Evolutionary conservation across 2,113 vertebrate genomes (phyloP), one percentile per base, ranked within the genome.

Genomic region (Rana temporaria): DNA sequence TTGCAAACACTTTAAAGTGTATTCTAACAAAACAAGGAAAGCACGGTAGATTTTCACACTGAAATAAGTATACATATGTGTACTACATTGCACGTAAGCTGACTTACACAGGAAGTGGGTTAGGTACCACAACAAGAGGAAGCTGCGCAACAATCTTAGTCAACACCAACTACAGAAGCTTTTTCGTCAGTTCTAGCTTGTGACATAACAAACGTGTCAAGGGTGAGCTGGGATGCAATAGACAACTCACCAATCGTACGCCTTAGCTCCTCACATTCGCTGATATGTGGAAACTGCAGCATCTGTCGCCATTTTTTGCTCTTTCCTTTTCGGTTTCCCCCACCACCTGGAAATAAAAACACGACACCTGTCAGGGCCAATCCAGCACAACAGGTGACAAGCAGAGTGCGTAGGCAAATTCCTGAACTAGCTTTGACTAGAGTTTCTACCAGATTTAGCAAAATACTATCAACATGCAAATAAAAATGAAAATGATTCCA

Each of bases 231-330:
- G 34, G 77, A 14, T 20, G 32, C 65, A 22, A 15, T 8, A 7
- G 3, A 26, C 9, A 18, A 48, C 94, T 94, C 90, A 99, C 98
- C 98, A 0, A 95, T 91, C 76, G 64, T 92, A 69, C 95, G 96
- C 19, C 97, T 95, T 9, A 99, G 93, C 84, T 99, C 98, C 85
- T 98, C 98, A 0, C 98, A 99, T 85, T 96, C 89, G 88, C 97
- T 99, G 81, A 99, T 94, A 84, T 99, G 98, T 8, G 98, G 98
- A 38, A 99, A 99, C 91, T 97, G 97, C n/a, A 99, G 93, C 97
- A 99, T 97, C 92, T 99, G 97, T 81, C 98, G 96, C 98, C 98
- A 99, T 92, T 99, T 99, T 93, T 99, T 99, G 86, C 98, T 99
- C 87, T 98, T 99, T 88, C 98, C 98, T 92, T 99, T 99, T 84